These are phyloP conservation scores for Drosophila colorata DNA, from an alignment of 2,888 invertebrate genomes.

Conservation along the genomic window DNA sequence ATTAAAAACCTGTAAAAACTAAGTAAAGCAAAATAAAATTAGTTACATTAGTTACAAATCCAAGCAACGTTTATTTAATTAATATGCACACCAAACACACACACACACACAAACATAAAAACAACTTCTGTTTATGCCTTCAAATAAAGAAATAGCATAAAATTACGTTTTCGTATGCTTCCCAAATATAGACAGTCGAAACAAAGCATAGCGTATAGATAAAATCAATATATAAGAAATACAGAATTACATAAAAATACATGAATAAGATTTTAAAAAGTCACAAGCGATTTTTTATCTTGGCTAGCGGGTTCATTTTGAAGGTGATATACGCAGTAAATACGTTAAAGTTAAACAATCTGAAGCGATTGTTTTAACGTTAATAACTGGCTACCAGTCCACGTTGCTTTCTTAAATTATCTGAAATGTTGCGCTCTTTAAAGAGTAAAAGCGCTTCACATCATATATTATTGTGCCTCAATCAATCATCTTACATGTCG, in stretches of 20 bases:
- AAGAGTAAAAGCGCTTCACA: too few relatives aligned
- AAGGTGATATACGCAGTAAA: too few relatives aligned
- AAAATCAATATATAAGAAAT: background rate
- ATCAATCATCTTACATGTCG: too few relatives aligned
- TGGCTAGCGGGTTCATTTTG: too few relatives aligned
- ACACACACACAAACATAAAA: background rate
- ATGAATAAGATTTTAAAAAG: too few relatives aligned
- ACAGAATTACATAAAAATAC: background rate
- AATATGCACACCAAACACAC: slow-evolving; percentile 9
- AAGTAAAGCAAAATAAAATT: slow-evolving; percentile 81
- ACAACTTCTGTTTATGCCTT: background rate
- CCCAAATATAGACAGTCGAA: background rate
- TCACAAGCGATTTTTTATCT: too few relatives aligned
- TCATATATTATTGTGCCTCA: too few relatives aligned
- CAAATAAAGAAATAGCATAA: background rate
- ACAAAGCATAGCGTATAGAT: background rate
- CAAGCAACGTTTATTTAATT: slow-evolving; percentile 55
- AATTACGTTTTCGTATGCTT: background rate
- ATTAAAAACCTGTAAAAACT: slow-evolving; percentile 77
- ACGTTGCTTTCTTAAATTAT: too few relatives aligned
- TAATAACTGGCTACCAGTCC: too few relatives aligned
- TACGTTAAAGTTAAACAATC: too few relatives aligned
- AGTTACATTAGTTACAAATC: slow-evolving; percentile 80
- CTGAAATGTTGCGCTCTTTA: too few relatives aligned
- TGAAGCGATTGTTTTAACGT: too few relatives aligned